Conservation (phyloP, 2,888 invertebrate genomes). For the Sussaba pulchella region DNA sequence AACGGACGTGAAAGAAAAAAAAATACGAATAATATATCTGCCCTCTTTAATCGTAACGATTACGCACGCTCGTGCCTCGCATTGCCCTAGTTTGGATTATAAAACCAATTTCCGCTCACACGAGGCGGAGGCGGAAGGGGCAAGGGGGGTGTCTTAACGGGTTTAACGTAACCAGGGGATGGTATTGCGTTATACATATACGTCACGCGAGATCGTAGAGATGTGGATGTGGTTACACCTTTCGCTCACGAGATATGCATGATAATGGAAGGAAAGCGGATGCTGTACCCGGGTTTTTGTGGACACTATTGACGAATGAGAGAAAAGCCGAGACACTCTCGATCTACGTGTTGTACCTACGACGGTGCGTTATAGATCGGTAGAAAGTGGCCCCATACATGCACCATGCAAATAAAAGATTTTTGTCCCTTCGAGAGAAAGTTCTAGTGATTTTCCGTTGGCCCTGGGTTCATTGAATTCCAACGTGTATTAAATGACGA, state of each 20-base stretch:
- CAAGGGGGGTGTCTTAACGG: too few relatives aligned
- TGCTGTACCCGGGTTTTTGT: conserved; percentile 74
- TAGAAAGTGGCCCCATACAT: conserved; percentile 52
- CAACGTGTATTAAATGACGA: conserved; percentile 6
- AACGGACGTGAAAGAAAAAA: conserved; percentile 28
- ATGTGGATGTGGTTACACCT: conserved; percentile 3
- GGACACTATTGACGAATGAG: neutral
- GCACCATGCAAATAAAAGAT: conserved; percentile 71
- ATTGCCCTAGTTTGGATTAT: conserved; percentile 76
- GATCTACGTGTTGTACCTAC: neutral
- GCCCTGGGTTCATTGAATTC: conserved; percentile 43
- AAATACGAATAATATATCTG: neutral
- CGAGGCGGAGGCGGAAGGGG: conserved; percentile 71
- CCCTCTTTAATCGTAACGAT: conserved; percentile 67
- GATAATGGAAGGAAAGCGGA: conserved; percentile 77
- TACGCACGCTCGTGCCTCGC: conserved; percentile 60
- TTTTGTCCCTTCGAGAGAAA: conserved; percentile 58
- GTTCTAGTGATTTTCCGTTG: conserved; percentile 51
- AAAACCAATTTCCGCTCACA: conserved; percentile 81
- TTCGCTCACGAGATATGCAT: conserved; percentile 68
- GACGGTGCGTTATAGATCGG: conserved; percentile 12
- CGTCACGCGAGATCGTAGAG: conserved; percentile 10
- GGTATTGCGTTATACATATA: conserved; percentile 37
- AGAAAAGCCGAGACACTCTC: conserved; percentile 20
- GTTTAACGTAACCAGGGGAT: conserved; percentile 31